Conservation (phyloP, 2,797 vertebrate species). For the Hemitrygon akajei region DNA sequence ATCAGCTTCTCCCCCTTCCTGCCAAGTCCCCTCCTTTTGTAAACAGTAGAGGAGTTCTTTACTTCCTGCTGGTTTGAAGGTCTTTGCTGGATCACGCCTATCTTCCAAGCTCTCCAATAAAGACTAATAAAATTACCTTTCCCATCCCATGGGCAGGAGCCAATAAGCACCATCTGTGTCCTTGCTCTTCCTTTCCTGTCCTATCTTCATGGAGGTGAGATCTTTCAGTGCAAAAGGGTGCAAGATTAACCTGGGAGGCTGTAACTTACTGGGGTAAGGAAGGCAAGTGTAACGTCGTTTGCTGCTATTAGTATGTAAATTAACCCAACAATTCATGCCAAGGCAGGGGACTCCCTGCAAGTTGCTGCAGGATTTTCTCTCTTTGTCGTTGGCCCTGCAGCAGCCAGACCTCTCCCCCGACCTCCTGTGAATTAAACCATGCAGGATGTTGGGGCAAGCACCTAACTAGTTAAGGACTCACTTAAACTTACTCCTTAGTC, state of each 20-base stretch:
- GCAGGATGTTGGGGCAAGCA: background rate
- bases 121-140: background rate
- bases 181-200: no score
- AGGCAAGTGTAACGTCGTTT: background rate
- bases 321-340: background rate
- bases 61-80: background rate
- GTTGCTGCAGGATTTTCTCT: background rate
- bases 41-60: background rate
- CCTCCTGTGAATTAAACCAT: background rate
- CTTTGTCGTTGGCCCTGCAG: fast-evolving
- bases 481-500: background rate
- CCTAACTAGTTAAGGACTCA: background rate
- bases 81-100: background rate
- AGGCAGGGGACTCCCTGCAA: background rate
- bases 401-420: background rate
- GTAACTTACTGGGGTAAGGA: background rate
- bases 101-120: background rate
- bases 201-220: background rate
- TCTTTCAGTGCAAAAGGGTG: no score
- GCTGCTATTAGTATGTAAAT: background rate
- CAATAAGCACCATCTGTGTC: background rate
- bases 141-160: background rate
- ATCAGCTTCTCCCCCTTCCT: background rate
- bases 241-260: no score
- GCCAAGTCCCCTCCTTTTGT: background rate